Percentiles rank a stretch among this genome's conserved stretches.
phyloP scores from a whole-genome alignment of 1,140 invertebrate species.

The Melitaea cinxia region DNA sequence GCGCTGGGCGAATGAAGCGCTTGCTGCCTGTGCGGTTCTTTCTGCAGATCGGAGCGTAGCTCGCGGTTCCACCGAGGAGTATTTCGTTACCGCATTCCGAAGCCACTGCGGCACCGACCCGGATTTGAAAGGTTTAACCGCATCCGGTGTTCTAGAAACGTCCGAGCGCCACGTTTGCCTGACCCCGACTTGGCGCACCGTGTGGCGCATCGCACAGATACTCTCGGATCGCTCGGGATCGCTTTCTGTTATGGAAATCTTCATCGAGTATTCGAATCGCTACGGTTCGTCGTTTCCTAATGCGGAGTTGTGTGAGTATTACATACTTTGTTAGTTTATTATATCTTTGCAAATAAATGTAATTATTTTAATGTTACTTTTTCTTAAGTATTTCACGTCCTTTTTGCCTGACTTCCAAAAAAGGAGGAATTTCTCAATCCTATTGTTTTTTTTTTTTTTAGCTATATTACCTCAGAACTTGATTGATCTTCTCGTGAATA shows the following conservation, averaged over 20 bases:
- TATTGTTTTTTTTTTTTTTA: too few relatives aligned
- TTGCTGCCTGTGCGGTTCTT: conserved; percentile 68
- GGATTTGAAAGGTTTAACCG: conserved; percentile 47
- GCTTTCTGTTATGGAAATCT: conserved; percentile 51
- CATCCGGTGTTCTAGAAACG: conserved; percentile 55
- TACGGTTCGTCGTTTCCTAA: conserved; percentile 64
- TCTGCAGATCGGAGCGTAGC: conserved; percentile 71
- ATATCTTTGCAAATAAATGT: too few relatives aligned
- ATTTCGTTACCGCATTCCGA: conserved; percentile 66
- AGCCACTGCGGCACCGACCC: conserved; percentile 55
- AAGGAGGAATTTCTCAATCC: too few relatives aligned
- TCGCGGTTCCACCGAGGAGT: conserved; percentile 67
- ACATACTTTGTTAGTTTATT: too few relatives aligned
- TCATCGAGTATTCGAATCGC: conserved; percentile 58
- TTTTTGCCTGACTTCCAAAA: too few relatives aligned
- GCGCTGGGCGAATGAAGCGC: conserved; percentile 49
- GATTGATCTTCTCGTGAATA: too few relatives aligned
- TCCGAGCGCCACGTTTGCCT: conserved; percentile 55
- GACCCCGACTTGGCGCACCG: conserved; percentile 61
- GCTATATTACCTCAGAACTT: too few relatives aligned
- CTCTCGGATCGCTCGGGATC: conserved; percentile 50
- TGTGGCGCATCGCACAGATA: conserved; percentile 68
- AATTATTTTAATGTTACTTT: too few relatives aligned
- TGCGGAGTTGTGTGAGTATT: conserved; percentile 58
- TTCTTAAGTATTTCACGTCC: too few relatives aligned